Conservation (phyloP, 2,797 vertebrate species). For the Taenioides sp. region DNA sequence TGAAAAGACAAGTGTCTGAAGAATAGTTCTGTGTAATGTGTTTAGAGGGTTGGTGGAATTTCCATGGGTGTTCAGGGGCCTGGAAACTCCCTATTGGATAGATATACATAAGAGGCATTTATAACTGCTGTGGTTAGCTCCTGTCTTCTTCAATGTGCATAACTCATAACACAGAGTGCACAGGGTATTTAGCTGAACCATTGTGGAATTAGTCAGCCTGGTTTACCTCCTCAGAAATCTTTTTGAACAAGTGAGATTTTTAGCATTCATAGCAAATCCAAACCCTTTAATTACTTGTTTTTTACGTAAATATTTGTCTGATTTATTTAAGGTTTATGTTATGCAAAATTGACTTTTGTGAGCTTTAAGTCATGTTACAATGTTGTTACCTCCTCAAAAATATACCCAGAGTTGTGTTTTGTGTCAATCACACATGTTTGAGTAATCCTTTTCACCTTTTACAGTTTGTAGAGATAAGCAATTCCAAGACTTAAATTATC, state of each 20-base stretch:
- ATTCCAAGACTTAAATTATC: no score
- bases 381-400: no score
- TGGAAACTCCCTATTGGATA: not conserved
- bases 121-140: not conserved
- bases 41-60: conserved; percentile 5
- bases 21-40: conserved; percentile 11
- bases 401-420: no score
- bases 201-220: not conserved
- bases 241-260: no score
- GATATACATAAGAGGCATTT: conserved; percentile 3
- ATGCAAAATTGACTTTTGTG: no score
- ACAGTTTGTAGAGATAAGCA: no score
- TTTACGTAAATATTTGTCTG: not conserved
- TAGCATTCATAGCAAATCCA: no score
- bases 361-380: no score
- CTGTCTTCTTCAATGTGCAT: not conserved
- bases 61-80: not conserved
- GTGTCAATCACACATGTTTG: no score
- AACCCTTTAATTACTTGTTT: no score
- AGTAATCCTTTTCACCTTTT: no score
- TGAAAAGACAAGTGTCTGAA: conserved; percentile 49
- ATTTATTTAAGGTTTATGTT: not conserved
- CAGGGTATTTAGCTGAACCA: not conserved
- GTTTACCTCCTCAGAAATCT: not conserved
- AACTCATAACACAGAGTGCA: not conserved